A percentile compares a stretch with the other conserved stretches of the same genome.
Conservation (phyloP, 2,113 vertebrate species). For the Phylloscopus whistleri region DNA sequence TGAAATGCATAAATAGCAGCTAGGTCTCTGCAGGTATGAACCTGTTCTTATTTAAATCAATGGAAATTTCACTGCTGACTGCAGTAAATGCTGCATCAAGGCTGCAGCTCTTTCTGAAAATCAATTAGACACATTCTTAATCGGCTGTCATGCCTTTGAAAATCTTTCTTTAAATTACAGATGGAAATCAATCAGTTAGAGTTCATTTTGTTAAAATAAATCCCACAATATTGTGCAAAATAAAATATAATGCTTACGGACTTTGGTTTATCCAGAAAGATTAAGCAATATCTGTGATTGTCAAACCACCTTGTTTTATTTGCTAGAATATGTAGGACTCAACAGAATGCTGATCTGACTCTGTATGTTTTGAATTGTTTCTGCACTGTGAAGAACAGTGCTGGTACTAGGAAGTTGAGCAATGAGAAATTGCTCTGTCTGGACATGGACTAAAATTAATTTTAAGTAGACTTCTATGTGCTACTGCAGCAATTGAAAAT, state of each 20-base stretch:
- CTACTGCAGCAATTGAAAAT: neutral
- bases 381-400: neutral
- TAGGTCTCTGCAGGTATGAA: neutral
- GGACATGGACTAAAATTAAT: conserved; percentile 31
- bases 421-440: conserved; percentile 47
- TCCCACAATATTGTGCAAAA: conserved; percentile 29
- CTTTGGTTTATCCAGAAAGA: conserved; percentile 36
- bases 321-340: conserved; percentile 1
- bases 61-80: neutral
- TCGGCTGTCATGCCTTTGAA: neutral
- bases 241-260: neutral
- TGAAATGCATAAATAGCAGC: neutral
- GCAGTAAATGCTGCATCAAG: neutral
- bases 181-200: conserved; percentile 17
- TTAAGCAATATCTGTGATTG: neutral
- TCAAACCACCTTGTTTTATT: conserved; percentile 25
- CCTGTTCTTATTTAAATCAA: neutral
- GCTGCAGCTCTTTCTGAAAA: neutral
- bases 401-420: conserved; percentile 21
- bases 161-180: neutral
- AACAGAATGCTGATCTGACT: conserved; percentile 16
- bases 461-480: conserved; percentile 21
- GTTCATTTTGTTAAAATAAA: conserved; percentile 14
- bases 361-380: conserved; percentile 30
- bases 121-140: neutral